Evolutionary conservation across 2,113 vertebrate genomes (phyloP), one percentile per base, ranked within the genome.

Genomic region (Plotosus lineatus): DNA sequence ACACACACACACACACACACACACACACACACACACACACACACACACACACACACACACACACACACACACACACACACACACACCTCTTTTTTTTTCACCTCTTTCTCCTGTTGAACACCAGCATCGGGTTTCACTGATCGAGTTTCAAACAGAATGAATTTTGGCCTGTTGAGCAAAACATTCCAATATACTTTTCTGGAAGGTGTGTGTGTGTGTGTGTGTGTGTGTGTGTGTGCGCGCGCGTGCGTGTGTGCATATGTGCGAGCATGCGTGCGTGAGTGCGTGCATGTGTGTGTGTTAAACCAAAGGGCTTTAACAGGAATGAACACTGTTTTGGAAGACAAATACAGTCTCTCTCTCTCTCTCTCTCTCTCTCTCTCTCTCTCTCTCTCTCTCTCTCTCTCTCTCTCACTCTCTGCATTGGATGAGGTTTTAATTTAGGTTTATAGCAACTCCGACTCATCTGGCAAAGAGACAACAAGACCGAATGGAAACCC

Each of bases 361-460:
- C 63, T 21, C 58, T 53, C 58, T 53, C 58, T 23, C 75, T 36
- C 40, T 10, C 26, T 38, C 26, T 26, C 36, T 36, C 40, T n/a
- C 28, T 26, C 55, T 46, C 78, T 26, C 68, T 60, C 78, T 42
- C 77, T 42, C 48, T 31, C 68, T 40, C 73, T 68, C 63, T 48
- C 68, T 26, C 72, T 88, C 72, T 42, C 48, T 21, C 55, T 44
- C 56, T 61, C 33, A 19, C 15, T 17, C 12, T 19, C 31, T 23
- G 40, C 21, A 71, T 46, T 33, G 66, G 75, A 81, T 58, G 42
- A 78, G 73, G 63, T 79, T 85, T 85, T 82, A 85, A 82, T 75
- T 81, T 80, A 75, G 68, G 73, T 80, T 77, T 80, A 85, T 80
- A n/a, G 73, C 38, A 55, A 85, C 46, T 77, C 60, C 53, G 79